Evolutionary conservation across 2,888 invertebrate species (phyloP), one percentile per base, ranked within the genome.

Genomic region (Caenorhabditis panamensis): DNA sequence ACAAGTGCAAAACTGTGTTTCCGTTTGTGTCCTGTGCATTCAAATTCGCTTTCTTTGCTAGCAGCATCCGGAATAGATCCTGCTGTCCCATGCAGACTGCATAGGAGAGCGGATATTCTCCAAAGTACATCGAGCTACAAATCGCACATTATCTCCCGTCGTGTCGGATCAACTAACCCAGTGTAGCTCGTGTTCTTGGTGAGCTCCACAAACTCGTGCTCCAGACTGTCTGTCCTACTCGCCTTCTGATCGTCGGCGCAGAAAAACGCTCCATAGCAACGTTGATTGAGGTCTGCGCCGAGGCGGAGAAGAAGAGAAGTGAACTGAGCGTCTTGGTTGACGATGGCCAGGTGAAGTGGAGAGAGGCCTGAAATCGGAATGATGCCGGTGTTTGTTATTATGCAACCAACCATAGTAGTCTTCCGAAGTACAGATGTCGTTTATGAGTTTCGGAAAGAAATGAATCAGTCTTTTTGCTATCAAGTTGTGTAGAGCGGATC

Each of bases 241-340:
- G 94, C 94, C 91, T 97, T 97, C 92, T 97, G 85, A 68, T 87
- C 85, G 16, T 86, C 97, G 0, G 97, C 96, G 78, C 95, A 95
- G 95, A 98, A 97, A 91, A 98, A 98, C 91, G 95, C 95, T 0
- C 98, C 98, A 79, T 91, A 92, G 59, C 96, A 96, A 76, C 89
- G 77, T 49, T 82, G 81, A 53, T 96, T 95, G 79, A 95, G 95
- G 91, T 97, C 94, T 0, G 96, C 96, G 0, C 96, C 96, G n/a
- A 95, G 94, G 91, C 96, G 96, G 54, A 99, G 92, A 1, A 98
- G 92, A 91, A 95, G 96, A 92, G 96, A 97, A 5, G 97, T 97
- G 96, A 97, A 96, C 0, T 96, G 95, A 0, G 96, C 96, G 91
- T 99, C 97, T 91, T 99, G 98, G 92, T 97, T 98, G 0, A 97